phyloP scores from a whole-genome alignment of 2,113 vertebrate species.

The Oryzias curvinotus region DNA sequence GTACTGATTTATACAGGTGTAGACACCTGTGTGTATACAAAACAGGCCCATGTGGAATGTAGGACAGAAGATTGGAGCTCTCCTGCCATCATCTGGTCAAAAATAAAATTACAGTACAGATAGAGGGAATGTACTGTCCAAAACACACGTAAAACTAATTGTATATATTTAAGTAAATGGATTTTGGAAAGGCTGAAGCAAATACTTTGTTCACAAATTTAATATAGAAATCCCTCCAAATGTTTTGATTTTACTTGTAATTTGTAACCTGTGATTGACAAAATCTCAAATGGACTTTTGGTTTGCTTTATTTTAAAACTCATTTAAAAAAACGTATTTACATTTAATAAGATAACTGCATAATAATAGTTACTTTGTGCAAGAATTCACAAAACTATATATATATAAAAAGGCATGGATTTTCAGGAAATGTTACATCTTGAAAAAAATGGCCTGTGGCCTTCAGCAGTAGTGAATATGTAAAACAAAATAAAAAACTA shows the following conservation, averaged over 20 bases:
- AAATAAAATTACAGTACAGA: constrained; percentile 31
- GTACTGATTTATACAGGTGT: too few relatives aligned
- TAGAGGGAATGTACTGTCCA: background rate
- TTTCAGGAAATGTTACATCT: constrained; percentile 27
- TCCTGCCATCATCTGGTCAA: constrained; percentile 65
- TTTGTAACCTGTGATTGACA: too few relatives aligned
- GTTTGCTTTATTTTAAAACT: too few relatives aligned
- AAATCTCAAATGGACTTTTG: too few relatives aligned
- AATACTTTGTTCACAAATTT: background rate
- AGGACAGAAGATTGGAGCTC: constrained; percentile 36
- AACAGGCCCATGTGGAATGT: background rate
- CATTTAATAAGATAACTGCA: background rate
- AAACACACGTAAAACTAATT: too few relatives aligned
- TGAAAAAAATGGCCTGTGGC: constrained; percentile 38
- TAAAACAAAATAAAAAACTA: constrained; percentile 30
- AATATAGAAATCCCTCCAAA: background rate
- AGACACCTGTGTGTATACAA: background rate
- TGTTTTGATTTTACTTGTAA: too few relatives aligned
- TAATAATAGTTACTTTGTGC: constrained; percentile 34
- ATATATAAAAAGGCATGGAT: constrained; percentile 26
- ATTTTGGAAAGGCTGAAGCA: background rate
- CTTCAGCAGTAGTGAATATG: constrained; percentile 26
- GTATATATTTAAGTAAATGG: too few relatives aligned
- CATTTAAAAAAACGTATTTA: background rate
- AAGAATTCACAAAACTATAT: constrained; percentile 26